These are phyloP conservation scores for Aphidius ervi DNA, from an alignment of 1,140 invertebrate species.

Conservation along the genomic window DNA sequence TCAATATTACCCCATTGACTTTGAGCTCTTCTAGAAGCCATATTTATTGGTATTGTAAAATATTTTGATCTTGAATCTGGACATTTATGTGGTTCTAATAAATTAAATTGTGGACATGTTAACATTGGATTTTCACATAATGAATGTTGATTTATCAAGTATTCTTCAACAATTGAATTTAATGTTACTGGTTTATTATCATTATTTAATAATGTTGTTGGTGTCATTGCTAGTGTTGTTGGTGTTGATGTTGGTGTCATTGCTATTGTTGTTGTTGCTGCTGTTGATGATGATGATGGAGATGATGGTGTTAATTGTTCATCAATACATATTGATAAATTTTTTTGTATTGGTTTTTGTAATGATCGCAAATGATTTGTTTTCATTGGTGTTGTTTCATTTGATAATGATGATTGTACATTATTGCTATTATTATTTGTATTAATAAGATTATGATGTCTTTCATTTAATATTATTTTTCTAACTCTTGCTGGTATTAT, in stretches of 20 bases:
- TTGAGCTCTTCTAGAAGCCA: constrained; percentile 60
- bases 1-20: constrained; percentile 54
- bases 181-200: constrained; percentile 57
- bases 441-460: constrained; percentile 9
- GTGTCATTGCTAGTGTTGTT: too few species aligned
- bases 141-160: constrained; percentile 93
- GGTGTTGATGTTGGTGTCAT: neutral
- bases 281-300: too few species aligned
- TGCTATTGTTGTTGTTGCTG: too few species aligned
- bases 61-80: constrained; percentile 77
- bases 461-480: constrained; percentile 30
- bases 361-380: constrained; percentile 40
- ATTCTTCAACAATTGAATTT: constrained; percentile 92
- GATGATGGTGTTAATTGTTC: constrained; percentile 20
- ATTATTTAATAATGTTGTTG: too few species aligned
- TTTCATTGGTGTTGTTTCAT: constrained; percentile 35
- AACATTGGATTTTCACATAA: constrained; percentile 88
- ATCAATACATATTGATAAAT: constrained; percentile 38
- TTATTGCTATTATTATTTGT: constrained; percentile 20
- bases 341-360: constrained; percentile 26
- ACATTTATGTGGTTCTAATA: constrained; percentile 89
- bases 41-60: constrained; percentile 63
- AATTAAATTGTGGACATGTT: constrained; percentile 85
- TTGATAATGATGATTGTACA: too few species aligned
- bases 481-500: constrained; percentile 32